These are phyloP conservation scores for Prionace glauca DNA, from an alignment of 2,797 vertebrate genomes.

Conservation along the genomic window DNA sequence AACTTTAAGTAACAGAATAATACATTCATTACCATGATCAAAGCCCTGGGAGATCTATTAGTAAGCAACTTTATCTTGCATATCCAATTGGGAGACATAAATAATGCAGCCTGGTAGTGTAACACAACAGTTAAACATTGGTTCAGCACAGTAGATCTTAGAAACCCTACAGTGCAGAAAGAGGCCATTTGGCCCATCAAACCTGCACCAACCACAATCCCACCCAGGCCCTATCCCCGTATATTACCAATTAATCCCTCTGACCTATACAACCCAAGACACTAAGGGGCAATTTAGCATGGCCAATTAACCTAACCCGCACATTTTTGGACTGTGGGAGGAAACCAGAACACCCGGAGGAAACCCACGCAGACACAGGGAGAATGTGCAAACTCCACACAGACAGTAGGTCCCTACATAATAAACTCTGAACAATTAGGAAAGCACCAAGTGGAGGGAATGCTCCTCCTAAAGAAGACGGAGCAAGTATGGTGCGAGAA, in stretches of 20 bases:
- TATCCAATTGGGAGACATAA: background rate
- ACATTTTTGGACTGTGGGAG: no score
- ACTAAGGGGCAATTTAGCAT: no score
- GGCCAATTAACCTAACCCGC: no score
- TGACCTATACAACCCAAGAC: no score
- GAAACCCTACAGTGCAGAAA: no score
- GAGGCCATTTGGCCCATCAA: no score
- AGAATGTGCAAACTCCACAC: background rate
- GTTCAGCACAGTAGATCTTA: background rate
- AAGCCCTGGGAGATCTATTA: background rate
- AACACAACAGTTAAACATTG: background rate
- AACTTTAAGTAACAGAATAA: background rate
- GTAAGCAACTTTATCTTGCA: slow-evolving; percentile 10
- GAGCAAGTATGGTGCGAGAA: background rate
- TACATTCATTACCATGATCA: background rate
- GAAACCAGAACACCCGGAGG: no score
- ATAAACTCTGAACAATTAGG: background rate
- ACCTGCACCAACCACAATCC: no score
- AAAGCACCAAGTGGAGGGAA: background rate
- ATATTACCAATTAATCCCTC: no score
- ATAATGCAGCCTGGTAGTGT: background rate
- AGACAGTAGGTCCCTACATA: background rate
- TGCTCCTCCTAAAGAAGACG: background rate
- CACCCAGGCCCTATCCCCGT: no score
- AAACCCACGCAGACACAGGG: no score